These are phyloP conservation scores for Rhinichthys klamathensis DNA, from an alignment of 2,113 vertebrate genomes.

Conservation along the genomic window DNA sequence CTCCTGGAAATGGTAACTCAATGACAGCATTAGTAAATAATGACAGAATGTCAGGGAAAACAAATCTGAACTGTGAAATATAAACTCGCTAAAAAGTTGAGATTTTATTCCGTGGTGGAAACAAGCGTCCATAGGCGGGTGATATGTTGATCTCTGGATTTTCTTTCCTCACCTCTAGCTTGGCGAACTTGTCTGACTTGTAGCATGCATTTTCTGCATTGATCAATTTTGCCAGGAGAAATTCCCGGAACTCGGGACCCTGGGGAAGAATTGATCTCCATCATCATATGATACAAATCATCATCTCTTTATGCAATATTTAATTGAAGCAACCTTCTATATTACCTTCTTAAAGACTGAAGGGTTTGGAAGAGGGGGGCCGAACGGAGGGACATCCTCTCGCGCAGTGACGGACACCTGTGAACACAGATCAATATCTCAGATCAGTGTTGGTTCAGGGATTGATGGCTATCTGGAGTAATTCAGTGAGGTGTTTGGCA, in stretches of 20 bases:
- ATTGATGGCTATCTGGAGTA: constrained; percentile 4
- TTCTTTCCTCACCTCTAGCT: constrained; percentile 85
- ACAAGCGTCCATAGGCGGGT: too few species aligned
- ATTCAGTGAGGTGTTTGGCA: neutral
- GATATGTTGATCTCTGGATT: neutral
- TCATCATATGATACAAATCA: constrained; percentile 37
- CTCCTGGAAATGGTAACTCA: neutral
- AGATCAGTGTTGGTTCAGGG: neutral
- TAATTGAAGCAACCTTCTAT: neutral
- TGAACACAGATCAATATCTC: constrained; percentile 27
- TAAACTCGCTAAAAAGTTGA: too few species aligned
- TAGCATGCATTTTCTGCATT: constrained; percentile 96
- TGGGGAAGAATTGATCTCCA: constrained; percentile 64
- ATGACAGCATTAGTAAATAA: neutral
- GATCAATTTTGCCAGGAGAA: constrained; percentile 95
- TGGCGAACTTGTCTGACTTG: constrained; percentile 95
- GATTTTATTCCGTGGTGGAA: too few species aligned
- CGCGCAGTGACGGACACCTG: constrained; percentile 92
- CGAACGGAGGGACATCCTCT: constrained; percentile 90
- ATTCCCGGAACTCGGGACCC: constrained; percentile 93
- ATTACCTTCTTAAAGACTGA: constrained; percentile 91
- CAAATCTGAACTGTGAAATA: too few species aligned
- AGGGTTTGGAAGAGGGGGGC: constrained; percentile 85
- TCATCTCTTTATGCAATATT: neutral
- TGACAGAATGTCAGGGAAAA: neutral